Percentiles rank a stretch among this genome's conserved stretches.
These are phyloP conservation scores for Sturnus vulgaris DNA, from an alignment of 2,113 vertebrate species.

Conservation along the genomic window DNA sequence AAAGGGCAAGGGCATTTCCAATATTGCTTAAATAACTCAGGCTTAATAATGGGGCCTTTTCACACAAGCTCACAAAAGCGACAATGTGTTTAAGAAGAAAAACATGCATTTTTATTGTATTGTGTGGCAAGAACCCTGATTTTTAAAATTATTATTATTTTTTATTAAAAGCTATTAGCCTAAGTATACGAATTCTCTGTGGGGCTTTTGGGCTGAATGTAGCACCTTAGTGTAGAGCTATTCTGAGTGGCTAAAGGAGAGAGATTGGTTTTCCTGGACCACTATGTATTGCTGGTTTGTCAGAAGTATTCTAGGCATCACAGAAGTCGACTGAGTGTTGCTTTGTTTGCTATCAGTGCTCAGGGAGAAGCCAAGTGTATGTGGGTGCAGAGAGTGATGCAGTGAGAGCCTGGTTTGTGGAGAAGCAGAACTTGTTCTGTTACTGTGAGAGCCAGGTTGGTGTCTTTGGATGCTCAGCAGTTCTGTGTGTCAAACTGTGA, in stretches of 20 bases:
- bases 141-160: background rate
- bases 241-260: background rate
- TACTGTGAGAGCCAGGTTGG: background rate
- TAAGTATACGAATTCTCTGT: background rate
- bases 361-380: background rate
- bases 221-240: background rate
- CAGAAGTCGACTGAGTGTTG: background rate
- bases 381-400: background rate
- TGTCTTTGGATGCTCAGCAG: background rate
- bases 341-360: background rate
- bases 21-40: constrained; percentile 54
- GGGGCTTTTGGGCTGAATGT: background rate
- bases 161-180: background rate
- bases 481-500: background rate
- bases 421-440: background rate
- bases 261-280: background rate
- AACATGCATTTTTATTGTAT: constrained; percentile 32
- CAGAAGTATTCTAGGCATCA: background rate
- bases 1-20: constrained; percentile 60
- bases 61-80: constrained; percentile 30
- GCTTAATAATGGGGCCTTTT: constrained; percentile 59
- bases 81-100: constrained; percentile 52
- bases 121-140: background rate
- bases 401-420: background rate
- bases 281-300: background rate